Evolutionary conservation across 92 coral and sea anemone species (phyloP).

Genomic region (Micromussa lordhowensis): DNA sequence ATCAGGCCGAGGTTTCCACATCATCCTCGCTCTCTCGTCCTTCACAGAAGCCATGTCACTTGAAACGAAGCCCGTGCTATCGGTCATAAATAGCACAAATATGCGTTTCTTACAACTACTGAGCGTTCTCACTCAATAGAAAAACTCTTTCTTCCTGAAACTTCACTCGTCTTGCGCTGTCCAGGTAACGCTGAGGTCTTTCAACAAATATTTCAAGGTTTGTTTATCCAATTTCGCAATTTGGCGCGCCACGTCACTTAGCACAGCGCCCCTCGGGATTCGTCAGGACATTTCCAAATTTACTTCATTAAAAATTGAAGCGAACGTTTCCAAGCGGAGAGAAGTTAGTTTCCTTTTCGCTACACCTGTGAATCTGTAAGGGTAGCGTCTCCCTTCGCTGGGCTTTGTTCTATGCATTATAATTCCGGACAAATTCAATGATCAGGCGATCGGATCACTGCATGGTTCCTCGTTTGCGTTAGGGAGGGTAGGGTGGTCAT

Average conservation of each 20-base stretch:
- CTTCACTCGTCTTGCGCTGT: not conserved
- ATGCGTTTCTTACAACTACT: conserved; percentile 25
- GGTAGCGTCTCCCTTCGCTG: not conserved
- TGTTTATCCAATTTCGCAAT: conserved; percentile 43
- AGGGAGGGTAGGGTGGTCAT: conserved; percentile 12
- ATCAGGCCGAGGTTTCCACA: conserved; percentile 81
- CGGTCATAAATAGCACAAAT: conserved; percentile 1
- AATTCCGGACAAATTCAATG: not conserved
- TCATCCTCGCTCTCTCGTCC: conserved; percentile 62
- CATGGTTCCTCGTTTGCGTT: not conserved
- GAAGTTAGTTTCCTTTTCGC: not conserved
- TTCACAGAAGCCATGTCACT: conserved; percentile 75
- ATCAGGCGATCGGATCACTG: not conserved
- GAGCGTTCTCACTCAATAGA: not conserved
- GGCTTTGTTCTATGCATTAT: not conserved
- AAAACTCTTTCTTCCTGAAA: conserved; percentile 30
- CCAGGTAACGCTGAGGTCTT: conserved; percentile 5
- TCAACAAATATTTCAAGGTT: conserved; percentile 14
- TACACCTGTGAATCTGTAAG: not conserved
- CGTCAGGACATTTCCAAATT: conserved; percentile 13
- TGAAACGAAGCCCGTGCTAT: not conserved
- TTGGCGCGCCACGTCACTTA: conserved; percentile 90
- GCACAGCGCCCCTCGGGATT: conserved; percentile 19
- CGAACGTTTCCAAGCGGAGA: not conserved
- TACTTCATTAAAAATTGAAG: conserved; percentile 31